Evolutionary conservation across 1,140 invertebrate genomes (phyloP), one percentile per base, ranked within the genome.

Genomic region (Sitophilus oryzae): DNA sequence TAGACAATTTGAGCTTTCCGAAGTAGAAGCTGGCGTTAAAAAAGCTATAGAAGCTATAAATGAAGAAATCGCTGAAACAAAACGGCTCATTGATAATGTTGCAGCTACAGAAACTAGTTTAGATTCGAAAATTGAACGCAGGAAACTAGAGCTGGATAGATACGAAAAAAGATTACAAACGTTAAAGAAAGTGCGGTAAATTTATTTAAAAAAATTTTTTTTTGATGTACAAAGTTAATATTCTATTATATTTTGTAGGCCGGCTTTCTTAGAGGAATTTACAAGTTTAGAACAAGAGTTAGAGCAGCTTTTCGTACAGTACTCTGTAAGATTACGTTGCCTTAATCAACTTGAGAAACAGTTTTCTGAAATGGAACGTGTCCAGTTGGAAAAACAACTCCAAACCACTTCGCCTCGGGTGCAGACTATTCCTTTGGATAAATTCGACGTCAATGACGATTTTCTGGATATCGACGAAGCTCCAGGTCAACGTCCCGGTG

Each of bases 251-350:
- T 52, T 45, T 20, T 64, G 11, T 60, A 91, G 96, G 37, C 96
- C 96, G 3, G 94, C 94, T 0, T 98, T 96, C 71, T 88, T 98
- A 82, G 90, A 96, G 66, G 96, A 99, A 72, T 94, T 96, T 72
- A 92, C 96, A 58, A 84, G 85, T 38, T 77, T 94, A 9, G 95
- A 99, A 73, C 75, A 79, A 37, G 92, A 96, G 68, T 72, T 98
- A 5, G 84, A 88, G 64, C 74, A 80, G 62, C 74, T 95, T 10
- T 98, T 96, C 73, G 82, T 91, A 41, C 81, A 87, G 53, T 98
- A 97, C 74, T 82, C 97, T 23, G 76, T 87, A 42, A 85, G 91
- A 48, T 87, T 92, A 67, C 82, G 94, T 23, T 92, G 91, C 63
- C 78, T 96, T 1, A 84, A 85, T n/a, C 89, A 85, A 67, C 72